phyloP scores from a whole-genome alignment of 1,140 invertebrate genomes.

The Ditylenchus dipsaci region DNA sequence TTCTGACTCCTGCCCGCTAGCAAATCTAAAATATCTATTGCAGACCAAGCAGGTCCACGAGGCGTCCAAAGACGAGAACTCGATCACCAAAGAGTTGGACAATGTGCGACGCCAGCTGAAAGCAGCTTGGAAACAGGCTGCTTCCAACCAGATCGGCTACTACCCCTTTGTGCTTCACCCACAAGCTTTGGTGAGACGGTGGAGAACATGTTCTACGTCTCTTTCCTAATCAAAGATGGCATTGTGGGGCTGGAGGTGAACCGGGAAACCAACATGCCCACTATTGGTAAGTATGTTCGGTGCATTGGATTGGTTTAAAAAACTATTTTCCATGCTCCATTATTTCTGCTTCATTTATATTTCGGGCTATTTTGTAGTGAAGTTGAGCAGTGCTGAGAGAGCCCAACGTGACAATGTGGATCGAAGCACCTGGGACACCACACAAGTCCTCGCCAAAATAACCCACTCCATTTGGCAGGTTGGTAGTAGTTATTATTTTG shows the following conservation, averaged over 20 bases:
- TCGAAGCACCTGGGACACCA: no score
- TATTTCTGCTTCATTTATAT: no score
- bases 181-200: constrained; percentile 23
- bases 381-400: no score
- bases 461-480: no score
- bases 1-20: not conserved
- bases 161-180: constrained; percentile 27
- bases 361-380: no score
- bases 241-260: not conserved
- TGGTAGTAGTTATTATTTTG: no score
- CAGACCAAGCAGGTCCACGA: constrained; percentile 2
- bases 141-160: not conserved
- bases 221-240: constrained; percentile 18
- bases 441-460: no score
- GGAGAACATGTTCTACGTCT: constrained; percentile 29
- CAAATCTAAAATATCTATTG: not conserved
- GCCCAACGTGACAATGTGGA: no score
- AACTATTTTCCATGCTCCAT: no score
- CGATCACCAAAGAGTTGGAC: constrained; percentile 21
- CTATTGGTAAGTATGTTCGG: not conserved
- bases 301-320: no score
- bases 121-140: constrained; percentile 15
- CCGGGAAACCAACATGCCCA: not conserved
- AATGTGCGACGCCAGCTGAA: constrained; percentile 12
- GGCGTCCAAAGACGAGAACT: not conserved